These are phyloP conservation scores for Ditylenchus dipsaci DNA, from an alignment of 1,140 invertebrate species.

Conservation along the genomic window DNA sequence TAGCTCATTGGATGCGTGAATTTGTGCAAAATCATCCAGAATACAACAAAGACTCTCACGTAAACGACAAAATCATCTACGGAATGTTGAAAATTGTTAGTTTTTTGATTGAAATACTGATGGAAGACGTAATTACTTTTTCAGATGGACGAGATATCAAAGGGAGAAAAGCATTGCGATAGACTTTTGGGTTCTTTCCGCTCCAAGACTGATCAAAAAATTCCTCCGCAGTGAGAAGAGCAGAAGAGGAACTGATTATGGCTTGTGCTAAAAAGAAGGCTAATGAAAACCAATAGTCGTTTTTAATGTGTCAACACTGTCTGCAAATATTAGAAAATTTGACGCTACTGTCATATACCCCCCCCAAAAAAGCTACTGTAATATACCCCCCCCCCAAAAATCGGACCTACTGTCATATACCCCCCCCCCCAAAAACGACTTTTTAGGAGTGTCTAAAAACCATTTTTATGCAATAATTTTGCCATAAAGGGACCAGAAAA, in stretches of 20 bases:
- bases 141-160: conserved; percentile 55
- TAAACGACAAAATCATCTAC: conserved; percentile 83
- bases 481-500: too few species aligned
- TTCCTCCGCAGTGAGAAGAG: conserved; percentile 53
- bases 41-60: conserved; percentile 82
- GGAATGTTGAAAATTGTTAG: conserved; percentile 69
- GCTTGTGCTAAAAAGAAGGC: conserved; percentile 30
- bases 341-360: too few species aligned
- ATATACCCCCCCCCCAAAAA: too few species aligned
- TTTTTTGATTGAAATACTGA: conserved; percentile 1
- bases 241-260: conserved; percentile 53
- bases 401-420: too few species aligned
- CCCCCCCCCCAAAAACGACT: too few species aligned
- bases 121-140: conserved; percentile 14
- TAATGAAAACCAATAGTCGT: background rate
- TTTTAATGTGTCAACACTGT: too few species aligned
- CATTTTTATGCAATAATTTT: too few species aligned
- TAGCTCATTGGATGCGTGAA: conserved; percentile 83
- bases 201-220: conserved; percentile 53
- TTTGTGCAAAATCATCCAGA: conserved; percentile 82
- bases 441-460: too few species aligned
- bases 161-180: conserved; percentile 47
- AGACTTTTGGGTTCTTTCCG: conserved; percentile 53
- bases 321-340: too few species aligned
- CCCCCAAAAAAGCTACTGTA: too few species aligned